phyloP scores from a whole-genome alignment of 2,797 vertebrate species.

The Uromys caudimaculatus region DNA sequence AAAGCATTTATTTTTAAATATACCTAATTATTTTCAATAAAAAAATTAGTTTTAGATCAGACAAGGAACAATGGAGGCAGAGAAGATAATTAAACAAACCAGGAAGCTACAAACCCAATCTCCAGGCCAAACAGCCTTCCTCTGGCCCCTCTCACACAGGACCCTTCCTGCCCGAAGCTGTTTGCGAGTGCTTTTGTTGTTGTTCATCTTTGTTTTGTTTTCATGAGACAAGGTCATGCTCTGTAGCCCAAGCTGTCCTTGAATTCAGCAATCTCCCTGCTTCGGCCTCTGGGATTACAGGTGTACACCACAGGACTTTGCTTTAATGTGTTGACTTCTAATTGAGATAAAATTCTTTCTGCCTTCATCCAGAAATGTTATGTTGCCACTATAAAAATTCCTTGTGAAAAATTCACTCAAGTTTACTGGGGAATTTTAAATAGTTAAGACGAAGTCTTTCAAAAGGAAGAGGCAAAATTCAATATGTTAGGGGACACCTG shows the following conservation, averaged over 20 bases:
- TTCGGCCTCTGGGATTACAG: neutral
- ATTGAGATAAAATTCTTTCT: neutral
- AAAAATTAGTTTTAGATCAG: neutral
- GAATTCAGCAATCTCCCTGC: neutral
- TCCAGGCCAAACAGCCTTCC: neutral
- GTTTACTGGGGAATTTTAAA: conserved; percentile 2
- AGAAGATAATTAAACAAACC: conserved; percentile 13
- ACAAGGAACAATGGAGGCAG: neutral
- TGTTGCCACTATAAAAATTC: conserved; percentile 2
- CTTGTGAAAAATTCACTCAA: conserved; percentile 25
- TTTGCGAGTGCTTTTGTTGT: neutral
- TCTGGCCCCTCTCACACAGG: neutral
- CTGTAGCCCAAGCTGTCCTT: neutral
- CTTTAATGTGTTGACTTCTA: neutral
- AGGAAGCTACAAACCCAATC: neutral
- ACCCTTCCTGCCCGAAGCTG: neutral
- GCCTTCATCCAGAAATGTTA: neutral
- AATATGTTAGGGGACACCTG: neutral
- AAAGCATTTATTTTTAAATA: neutral
- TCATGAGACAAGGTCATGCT: neutral
- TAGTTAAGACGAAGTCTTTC: conserved; percentile 3
- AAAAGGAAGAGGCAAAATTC: neutral
- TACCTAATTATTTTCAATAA: neutral
- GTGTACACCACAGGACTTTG: rapidly evolving
- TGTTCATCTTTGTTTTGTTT: neutral